Evolutionary conservation across 2,888 invertebrate species (phyloP).

Genomic region (Drosophila macrospina): DNA sequence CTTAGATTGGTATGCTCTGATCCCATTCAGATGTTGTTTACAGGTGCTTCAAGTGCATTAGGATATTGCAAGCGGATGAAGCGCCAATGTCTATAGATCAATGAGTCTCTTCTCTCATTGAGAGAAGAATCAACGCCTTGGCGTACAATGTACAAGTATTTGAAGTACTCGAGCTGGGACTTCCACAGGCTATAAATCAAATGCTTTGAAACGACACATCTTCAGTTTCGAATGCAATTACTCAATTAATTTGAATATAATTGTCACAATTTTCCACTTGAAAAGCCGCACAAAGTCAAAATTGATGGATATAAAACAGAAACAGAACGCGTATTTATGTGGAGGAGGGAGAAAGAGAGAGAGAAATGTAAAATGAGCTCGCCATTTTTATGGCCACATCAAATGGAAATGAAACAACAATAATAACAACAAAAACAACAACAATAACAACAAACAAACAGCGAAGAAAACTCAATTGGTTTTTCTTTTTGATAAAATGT

Average conservation of each 20-base stretch:
- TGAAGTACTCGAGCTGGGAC: conserved; percentile 44
- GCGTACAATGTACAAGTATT: conserved; percentile 2
- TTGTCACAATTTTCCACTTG: conserved; percentile 83
- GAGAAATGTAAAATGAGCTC: conserved; percentile 65
- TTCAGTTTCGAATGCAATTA: conserved; percentile 66
- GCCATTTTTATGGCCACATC: conserved; percentile 75
- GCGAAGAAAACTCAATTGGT: conserved; percentile 55
- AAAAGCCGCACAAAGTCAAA: conserved; percentile 61
- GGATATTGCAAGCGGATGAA: conserved; percentile 39
- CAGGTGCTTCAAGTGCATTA: conserved; percentile 50
- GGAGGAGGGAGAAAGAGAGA: conserved; percentile 16
- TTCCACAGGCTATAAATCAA: conserved; percentile 77
- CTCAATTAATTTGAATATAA: conserved; percentile 83
- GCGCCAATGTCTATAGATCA: neutral
- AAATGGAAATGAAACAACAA: conserved; percentile 64
- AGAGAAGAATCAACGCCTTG: conserved; percentile 12
- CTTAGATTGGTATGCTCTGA: neutral
- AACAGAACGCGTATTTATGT: conserved; percentile 24
- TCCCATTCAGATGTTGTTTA: conserved; percentile 27
- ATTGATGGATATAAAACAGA: conserved; percentile 67
- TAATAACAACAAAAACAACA: neutral
- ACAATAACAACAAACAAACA: conserved; percentile 27
- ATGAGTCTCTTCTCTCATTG: neutral
- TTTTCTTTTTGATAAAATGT: conserved; percentile 73
- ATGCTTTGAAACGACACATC: conserved; percentile 52